A percentile compares a stretch with the other conserved stretches of the same genome.
Conservation (phyloP, 2,888 invertebrate genomes). For the Salpingus planirostris region DNA sequence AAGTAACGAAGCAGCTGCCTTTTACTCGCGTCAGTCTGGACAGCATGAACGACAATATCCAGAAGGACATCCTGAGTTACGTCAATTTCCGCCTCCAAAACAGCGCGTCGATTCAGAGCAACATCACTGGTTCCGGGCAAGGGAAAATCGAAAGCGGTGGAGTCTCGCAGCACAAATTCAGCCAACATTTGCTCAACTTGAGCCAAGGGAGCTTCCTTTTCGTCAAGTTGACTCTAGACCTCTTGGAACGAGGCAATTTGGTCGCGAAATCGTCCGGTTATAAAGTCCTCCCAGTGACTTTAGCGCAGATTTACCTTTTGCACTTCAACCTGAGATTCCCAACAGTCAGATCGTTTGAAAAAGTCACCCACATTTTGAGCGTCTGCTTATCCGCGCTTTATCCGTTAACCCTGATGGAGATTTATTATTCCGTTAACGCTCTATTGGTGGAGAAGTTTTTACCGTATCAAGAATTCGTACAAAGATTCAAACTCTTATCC, state of each 20-base stretch:
- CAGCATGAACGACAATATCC: slow-evolving; percentile 66
- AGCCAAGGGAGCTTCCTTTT: slow-evolving; percentile 88
- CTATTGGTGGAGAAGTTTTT: slow-evolving; percentile 69
- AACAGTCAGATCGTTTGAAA: slow-evolving; percentile 82
- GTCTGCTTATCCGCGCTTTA: slow-evolving; percentile 86
- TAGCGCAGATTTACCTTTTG: slow-evolving; percentile 82
- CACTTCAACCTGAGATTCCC: slow-evolving; percentile 90
- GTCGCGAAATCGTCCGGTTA: slow-evolving; percentile 91
- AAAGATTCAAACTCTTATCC: slow-evolving; percentile 75
- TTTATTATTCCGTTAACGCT: slow-evolving; percentile 89
- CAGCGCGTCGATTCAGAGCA: slow-evolving; percentile 75
- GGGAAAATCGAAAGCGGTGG: slow-evolving; percentile 58
- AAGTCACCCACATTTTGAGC: slow-evolving; percentile 78
- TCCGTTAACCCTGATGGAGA: slow-evolving; percentile 81
- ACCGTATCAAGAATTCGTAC: slow-evolving; percentile 85
- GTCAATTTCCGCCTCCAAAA: slow-evolving; percentile 74
- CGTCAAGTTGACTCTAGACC: slow-evolving; percentile 82
- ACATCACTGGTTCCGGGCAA: slow-evolving; percentile 54
- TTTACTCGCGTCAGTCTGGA: slow-evolving; percentile 72
- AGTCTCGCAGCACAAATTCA: slow-evolving; percentile 67
- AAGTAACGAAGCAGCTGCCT: slow-evolving; percentile 74
- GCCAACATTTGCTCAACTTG: slow-evolving; percentile 72
- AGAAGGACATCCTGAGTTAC: slow-evolving; percentile 81
- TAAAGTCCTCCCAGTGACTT: slow-evolving; percentile 80
- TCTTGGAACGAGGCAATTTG: slow-evolving; percentile 84